Evolutionary conservation across 2,888 invertebrate species (phyloP).

Genomic region (Nomada fabriciana): DNA sequence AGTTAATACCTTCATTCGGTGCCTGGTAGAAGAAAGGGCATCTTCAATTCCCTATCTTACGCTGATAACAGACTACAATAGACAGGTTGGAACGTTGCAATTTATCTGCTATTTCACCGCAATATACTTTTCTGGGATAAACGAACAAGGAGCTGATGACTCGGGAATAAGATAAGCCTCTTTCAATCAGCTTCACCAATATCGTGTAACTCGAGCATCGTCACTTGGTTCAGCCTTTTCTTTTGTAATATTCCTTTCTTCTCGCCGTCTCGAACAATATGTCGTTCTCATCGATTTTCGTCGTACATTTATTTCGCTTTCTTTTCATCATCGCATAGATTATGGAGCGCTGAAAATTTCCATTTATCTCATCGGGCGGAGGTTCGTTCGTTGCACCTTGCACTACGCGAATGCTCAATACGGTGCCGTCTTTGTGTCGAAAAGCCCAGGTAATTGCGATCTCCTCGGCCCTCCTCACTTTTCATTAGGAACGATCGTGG

Average conservation of each 20-base stretch:
- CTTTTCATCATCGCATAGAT: background rate
- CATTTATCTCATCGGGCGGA: background rate
- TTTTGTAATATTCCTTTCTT: background rate
- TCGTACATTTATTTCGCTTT: background rate
- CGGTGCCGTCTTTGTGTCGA: background rate
- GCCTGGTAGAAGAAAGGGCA: too few species aligned
- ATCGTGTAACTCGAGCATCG: too few species aligned
- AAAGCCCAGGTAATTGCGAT: slow-evolving; percentile 7
- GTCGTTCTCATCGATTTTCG: background rate
- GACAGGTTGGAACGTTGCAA: too few species aligned
- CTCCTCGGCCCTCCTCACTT: background rate
- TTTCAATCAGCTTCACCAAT: too few species aligned
- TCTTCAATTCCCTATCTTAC: too few species aligned
- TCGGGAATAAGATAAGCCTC: too few species aligned
- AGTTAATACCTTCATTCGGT: too few species aligned
- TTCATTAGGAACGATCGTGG: background rate
- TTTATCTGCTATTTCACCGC: too few species aligned
- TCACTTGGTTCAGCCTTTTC: too few species aligned
- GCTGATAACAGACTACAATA: too few species aligned
- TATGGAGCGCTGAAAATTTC: background rate
- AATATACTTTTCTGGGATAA: too few species aligned
- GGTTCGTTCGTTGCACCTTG: background rate
- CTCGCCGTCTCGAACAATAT: background rate
- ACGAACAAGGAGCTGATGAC: too few species aligned
- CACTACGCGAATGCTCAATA: background rate